Conservation (phyloP, 30 jellyfish, hydroid and myxozoan genomes). For the Nemopilema nomurai region DNA sequence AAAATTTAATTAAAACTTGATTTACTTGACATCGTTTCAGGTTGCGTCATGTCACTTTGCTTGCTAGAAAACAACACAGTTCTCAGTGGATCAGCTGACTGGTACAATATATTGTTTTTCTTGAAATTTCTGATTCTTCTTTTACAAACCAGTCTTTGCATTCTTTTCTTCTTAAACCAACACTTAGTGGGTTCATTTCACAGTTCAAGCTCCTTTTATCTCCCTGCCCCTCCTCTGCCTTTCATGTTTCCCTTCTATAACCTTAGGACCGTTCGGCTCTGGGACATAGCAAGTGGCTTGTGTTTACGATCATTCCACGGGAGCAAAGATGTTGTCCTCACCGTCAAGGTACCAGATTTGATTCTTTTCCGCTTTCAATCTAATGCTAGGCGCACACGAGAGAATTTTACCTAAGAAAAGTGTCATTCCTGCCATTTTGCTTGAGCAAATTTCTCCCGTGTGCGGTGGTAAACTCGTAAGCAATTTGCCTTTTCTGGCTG, state of each 20-base stretch:
- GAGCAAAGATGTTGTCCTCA: conserved; percentile 37
- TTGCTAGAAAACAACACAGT: conserved; percentile 16
- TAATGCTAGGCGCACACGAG: no score
- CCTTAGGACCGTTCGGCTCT: conserved; percentile 70
- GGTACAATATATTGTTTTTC: conserved; percentile 22
- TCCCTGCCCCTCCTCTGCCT: no score
- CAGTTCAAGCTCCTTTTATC: no score
- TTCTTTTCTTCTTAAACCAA: no score
- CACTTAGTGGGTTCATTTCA: no score
- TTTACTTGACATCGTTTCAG: neutral
- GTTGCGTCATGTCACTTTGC: conserved; percentile 41
- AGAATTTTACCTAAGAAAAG: no score
- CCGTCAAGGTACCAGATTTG: conserved; percentile 60
- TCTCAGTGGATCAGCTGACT: conserved; percentile 56
- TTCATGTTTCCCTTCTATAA: neutral
- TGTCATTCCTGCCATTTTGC: no score
- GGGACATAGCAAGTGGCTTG: conserved; percentile 55
- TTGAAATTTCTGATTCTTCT: neutral
- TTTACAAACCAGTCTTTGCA: no score
- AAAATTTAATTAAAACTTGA: neutral
- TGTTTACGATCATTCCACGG: conserved; percentile 62
- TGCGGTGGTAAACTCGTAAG: no score
- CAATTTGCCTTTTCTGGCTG: no score
- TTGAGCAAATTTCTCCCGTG: no score
- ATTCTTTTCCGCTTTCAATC: no score